Conservation (phyloP, 2,888 invertebrate species). For the Alsophila aescularia region DNA sequence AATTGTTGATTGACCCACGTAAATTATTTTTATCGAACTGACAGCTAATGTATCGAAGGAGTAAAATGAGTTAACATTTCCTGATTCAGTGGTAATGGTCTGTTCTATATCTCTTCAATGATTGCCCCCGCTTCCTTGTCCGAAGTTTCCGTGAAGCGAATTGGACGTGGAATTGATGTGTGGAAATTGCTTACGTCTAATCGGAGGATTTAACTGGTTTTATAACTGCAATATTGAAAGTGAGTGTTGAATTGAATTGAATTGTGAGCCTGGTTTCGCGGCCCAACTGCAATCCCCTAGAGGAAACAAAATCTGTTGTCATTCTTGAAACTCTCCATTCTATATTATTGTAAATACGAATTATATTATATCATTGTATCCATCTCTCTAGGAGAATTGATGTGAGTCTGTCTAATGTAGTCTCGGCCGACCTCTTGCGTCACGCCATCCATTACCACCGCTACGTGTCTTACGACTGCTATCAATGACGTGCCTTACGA, state of each 20-base stretch:
- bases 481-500: too few relatives aligned
- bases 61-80: conserved; percentile 56
- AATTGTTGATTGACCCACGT: too few relatives aligned
- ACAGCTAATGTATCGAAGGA: conserved; percentile 50
- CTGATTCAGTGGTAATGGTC: conserved; percentile 68
- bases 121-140: conserved; percentile 44
- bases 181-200: conserved; percentile 22
- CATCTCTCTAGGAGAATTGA: too few relatives aligned
- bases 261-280: neutral
- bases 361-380: too few relatives aligned
- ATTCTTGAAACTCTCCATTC: too few relatives aligned
- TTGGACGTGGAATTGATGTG: conserved; percentile 20
- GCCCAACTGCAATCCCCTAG: too few relatives aligned
- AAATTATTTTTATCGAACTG: conserved; percentile 7
- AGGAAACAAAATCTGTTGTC: too few relatives aligned
- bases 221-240: neutral
- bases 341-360: too few relatives aligned
- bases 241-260: neutral
- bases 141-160: conserved; percentile 19
- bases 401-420: too few relatives aligned
- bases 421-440: too few relatives aligned
- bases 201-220: conserved; percentile 7
- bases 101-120: conserved; percentile 76
- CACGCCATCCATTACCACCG: too few relatives aligned
- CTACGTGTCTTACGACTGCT: too few relatives aligned